Conservation (phyloP, 2,797 vertebrate genomes). For the Pseudochirops cupreus region DNA sequence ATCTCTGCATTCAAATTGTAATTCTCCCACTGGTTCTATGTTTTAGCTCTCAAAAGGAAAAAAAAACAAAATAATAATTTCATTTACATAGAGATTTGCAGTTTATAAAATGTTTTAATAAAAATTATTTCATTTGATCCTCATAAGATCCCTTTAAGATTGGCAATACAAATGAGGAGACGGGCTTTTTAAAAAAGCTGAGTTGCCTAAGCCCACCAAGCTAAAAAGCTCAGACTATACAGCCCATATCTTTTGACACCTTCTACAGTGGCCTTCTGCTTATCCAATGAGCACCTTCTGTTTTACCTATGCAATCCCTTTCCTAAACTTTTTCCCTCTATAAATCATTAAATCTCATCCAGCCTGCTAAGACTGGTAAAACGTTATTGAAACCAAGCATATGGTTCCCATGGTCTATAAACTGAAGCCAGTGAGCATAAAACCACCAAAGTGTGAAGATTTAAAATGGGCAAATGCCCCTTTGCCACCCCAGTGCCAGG, state of each 20-base stretch:
- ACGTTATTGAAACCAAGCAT: slow-evolving; percentile 5
- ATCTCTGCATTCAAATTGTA: background rate
- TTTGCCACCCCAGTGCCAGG: background rate
- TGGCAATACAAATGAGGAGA: background rate
- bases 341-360: background rate
- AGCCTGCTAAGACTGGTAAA: slow-evolving; percentile 13
- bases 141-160: background rate
- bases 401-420: background rate
- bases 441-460: background rate
- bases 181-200: background rate
- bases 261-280: slow-evolving; percentile 22
- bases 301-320: background rate
- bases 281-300: background rate
- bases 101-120: background rate
- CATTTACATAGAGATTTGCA: background rate
- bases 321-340: background rate
- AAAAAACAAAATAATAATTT: background rate
- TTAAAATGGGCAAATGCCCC: background rate
- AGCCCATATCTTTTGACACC: background rate
- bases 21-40: slow-evolving; percentile 11
- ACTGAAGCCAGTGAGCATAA: background rate
- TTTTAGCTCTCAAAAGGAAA: background rate
- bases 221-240: background rate
- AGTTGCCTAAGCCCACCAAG: background rate
- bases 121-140: background rate